Evolutionary conservation across 2,888 invertebrate genomes (phyloP), one percentile per base, ranked within the genome.

Genomic region (Iselma pallidipennis): DNA sequence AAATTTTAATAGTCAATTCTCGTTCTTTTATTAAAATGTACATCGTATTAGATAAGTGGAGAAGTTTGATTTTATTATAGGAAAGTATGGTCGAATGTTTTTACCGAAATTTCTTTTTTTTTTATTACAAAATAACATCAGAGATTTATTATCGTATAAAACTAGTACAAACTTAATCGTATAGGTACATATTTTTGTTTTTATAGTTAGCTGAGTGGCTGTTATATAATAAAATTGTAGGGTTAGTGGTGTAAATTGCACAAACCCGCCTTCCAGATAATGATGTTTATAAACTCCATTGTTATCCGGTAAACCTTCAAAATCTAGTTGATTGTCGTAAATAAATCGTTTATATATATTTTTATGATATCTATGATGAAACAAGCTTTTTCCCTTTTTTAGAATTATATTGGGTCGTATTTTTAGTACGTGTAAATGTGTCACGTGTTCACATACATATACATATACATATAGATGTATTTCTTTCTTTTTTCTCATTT

Each of bases 371-470:
- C 19, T 37, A 37, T 16, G 6, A 14, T 14, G 16, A 16, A 37
- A 6, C 14, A 2, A 9, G 16, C 6, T 16, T 52, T 52, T 6
- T 29, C 1, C 14, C 28, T 6, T 52, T 19, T 52, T n/a, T 29
- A 7, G 16, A 29, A 21, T n/a, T 25, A 9, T 52, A 31, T 29
- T 12, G n/a, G 14, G 5, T 55, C 26, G 45, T 49, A 56, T 56
- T 31, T 56, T 56, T 29, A 6, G 14, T 49, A 60, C 55, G 55
- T 60, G 55, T 19, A 31, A 54, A 53, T 25, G 21, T 28, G 16
- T 12, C 25, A 9, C 26, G 28, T 31, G 37, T 16, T 37, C 16
- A 19, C 37, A 16, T 37, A 37, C 16, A 37, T 37, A 37, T 29
- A 37, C 21, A 51, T 42, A 29, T 37, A n/a, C n/a, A n/a, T n/a